These are phyloP conservation scores for Thalassoma bifasciatum DNA, from an alignment of 2,113 vertebrate species.

Conservation along the genomic window DNA sequence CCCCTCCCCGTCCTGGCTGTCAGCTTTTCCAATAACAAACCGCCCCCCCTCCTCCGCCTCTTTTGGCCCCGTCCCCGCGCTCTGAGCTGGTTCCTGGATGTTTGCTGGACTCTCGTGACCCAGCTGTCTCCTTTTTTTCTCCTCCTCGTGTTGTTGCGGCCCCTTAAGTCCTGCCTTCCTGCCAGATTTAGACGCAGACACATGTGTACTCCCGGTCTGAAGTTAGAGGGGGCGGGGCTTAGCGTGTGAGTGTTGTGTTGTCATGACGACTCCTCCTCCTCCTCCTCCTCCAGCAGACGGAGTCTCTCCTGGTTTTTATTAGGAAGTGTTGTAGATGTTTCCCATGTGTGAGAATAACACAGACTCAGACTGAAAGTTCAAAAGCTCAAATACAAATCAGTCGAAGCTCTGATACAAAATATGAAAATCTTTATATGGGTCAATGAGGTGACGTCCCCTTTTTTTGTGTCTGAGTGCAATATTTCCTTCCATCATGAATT, in stretches of 20 bases:
- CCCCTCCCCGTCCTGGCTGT: conserved; percentile 71
- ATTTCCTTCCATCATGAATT: too few species aligned
- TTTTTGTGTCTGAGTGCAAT: too few species aligned
- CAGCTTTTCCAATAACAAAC: conserved; percentile 92
- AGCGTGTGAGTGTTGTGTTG: conserved; percentile 51
- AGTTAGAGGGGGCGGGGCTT: conserved; percentile 76
- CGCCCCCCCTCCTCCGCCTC: conserved; percentile 64
- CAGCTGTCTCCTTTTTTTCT: conserved; percentile 26
- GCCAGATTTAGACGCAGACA: conserved; percentile 89
- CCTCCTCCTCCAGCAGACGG: conserved; percentile 21
- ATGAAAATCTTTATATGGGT: too few species aligned
- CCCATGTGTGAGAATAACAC: too few species aligned
- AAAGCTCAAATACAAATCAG: too few species aligned
- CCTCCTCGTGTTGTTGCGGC: conserved; percentile 28
- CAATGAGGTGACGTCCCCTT: too few species aligned
- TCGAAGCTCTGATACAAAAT: too few species aligned
- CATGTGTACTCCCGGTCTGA: conserved; percentile 79
- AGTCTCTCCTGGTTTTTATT: conserved; percentile 3
- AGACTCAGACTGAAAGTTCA: too few species aligned
- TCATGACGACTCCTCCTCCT: conserved; percentile 46
- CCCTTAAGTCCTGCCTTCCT: conserved; percentile 80
- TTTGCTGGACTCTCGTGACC: conserved; percentile 56
- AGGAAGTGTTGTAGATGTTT: not conserved
- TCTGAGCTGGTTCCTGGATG: conserved; percentile 60
- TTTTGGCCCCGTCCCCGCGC: conserved; percentile 47